phyloP scores from a whole-genome alignment of 2,113 vertebrate genomes.

The Calypte anna region DNA sequence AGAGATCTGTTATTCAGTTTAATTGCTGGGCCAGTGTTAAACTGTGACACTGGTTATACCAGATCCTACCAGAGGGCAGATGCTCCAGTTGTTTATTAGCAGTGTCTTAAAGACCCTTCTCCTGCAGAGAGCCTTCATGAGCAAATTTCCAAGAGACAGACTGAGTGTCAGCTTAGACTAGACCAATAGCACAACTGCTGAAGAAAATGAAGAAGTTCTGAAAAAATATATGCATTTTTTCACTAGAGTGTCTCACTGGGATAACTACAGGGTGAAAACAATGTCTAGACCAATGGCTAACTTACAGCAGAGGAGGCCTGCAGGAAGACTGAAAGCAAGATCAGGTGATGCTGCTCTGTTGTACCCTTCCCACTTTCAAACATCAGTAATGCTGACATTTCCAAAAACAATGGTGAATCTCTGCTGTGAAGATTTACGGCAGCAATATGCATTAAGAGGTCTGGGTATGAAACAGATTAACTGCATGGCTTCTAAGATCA shows the following conservation, averaged over 20 bases:
- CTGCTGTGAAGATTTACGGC: not conserved
- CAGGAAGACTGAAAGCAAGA: not conserved
- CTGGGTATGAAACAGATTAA: not conserved
- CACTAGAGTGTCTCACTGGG: not conserved
- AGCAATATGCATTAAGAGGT: not conserved
- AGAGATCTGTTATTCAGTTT: too few species aligned
- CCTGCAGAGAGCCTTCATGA: not conserved
- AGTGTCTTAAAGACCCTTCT: not conserved
- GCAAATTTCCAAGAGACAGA: not conserved
- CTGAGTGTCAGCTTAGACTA: not conserved
- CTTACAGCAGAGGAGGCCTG: not conserved
- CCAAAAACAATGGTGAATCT: not conserved
- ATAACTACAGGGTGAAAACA: not conserved
- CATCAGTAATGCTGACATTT: not conserved
- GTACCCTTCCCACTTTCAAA: not conserved
- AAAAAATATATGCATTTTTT: not conserved
- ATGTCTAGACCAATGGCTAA: not conserved
- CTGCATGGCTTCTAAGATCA: not conserved
- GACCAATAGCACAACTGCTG: not conserved
- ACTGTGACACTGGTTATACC: not conserved
- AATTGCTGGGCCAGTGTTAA: too few species aligned
- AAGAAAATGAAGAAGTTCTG: not conserved
- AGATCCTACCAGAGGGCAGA: not conserved
- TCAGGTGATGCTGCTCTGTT: not conserved
- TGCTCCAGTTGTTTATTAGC: not conserved